These are phyloP conservation scores for Perdita meconis DNA, from an alignment of 2,888 invertebrate species.

Conservation along the genomic window DNA sequence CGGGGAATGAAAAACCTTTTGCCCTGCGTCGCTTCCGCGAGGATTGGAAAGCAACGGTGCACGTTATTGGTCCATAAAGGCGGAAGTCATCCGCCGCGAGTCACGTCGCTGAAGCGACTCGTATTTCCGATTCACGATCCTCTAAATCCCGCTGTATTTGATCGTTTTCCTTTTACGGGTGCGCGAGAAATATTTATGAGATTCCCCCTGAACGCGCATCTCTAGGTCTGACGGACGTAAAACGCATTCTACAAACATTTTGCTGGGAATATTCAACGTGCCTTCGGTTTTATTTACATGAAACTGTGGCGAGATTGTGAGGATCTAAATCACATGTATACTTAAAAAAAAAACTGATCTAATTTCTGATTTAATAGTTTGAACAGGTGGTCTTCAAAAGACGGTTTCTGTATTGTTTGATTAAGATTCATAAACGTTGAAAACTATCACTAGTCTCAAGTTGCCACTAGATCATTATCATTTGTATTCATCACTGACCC, in stretches of 20 bases:
- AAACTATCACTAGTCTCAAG: background rate
- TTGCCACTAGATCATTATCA: constrained; percentile 39
- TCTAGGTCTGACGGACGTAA: constrained; percentile 7
- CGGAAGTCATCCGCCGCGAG: constrained; percentile 1
- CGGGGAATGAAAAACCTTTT: constrained; percentile 23
- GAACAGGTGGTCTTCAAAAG: too few relatives aligned
- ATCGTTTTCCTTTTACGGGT: background rate
- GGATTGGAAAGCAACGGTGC: constrained; percentile 2
- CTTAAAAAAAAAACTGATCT: too few relatives aligned
- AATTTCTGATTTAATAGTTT: too few relatives aligned
- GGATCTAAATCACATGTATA: background rate
- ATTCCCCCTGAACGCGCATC: background rate
- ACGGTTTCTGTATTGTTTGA: too few relatives aligned
- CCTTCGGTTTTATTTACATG: background rate
- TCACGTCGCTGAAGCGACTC: background rate
- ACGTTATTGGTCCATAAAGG: constrained; percentile 19
- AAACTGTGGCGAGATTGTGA: background rate
- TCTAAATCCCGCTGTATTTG: background rate
- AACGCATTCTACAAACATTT: background rate
- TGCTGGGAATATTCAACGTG: constrained; percentile 2
- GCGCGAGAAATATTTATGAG: constrained; percentile 4
- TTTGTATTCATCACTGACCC: constrained; percentile 51
- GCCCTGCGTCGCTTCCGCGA: background rate
- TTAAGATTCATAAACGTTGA: too few relatives aligned
- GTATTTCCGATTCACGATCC: constrained; percentile 6